Base-by-base conservation (phyloP, 2,113 vertebrate genomes). In the Silurus glanis region DNA sequence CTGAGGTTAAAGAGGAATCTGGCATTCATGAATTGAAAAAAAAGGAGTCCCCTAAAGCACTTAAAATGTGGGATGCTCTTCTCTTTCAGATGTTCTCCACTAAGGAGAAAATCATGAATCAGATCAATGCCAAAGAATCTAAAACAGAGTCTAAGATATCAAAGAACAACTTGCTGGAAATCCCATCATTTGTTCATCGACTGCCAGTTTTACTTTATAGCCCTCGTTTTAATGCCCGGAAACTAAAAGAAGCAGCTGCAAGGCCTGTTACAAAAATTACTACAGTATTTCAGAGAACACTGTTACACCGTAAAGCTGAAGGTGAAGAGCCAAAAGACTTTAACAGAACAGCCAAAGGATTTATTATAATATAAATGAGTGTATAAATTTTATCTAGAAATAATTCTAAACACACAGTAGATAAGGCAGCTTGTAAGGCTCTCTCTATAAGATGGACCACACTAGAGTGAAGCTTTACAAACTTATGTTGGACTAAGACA, bases 31-130 rank as follows among this genome's bases (percentile, higher is more conserved):
- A 49, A 3, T 55, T 91, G 74, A 88, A 91, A 25, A 75, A 86
- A 80, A 85, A 92, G 92, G 92, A 90, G 4, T 2, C 91, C 89
- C 95, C 96, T 0, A 94, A 94, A 76, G 96, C 96, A 58, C 92
- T 90, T 0, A 95, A 94, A 89, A 96, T 98, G 96, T 99, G 98
- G 98, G 96, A 99, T 0, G 97, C 97, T 0, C 94, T 98, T 79
- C 94, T 99, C 58, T 97, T 97, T 87, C 97, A 96, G 66, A 93
- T 97, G 95, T 95, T 97, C 0, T 92, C 96, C 80, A 89, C 91
- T 0, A 94, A 95, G 86, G 94, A 95, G 64, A 96, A 19, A 55
- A 93, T 95, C 83, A 92, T 95, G 92, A 93, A 95, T 82, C 95
- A 95, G 88, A 95, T 95, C 2, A 94, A 91, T 86, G 82, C 90